Base-by-base conservation (phyloP, 2,888 invertebrate genomes). In the Sphaeridia pumilis region DNA sequence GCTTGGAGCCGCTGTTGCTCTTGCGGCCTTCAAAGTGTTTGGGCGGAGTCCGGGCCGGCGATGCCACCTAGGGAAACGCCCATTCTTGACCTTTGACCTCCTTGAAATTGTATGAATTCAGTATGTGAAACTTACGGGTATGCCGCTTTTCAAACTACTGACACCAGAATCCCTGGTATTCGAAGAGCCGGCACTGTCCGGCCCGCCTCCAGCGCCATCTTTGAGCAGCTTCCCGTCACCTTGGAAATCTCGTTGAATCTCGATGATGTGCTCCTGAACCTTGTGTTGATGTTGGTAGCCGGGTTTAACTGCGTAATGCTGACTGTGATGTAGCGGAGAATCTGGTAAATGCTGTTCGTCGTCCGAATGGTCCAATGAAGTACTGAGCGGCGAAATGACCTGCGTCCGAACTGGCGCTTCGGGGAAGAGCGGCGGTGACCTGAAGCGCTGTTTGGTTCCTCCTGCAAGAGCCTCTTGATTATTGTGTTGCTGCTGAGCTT, bases 121-220 rank as follows among this genome's bases (percentile, higher is more conserved):
- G 31, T 31, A 31, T 31, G 14, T 31, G 17, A 20, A 31, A 34
- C 25, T 51, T 51, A 51, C 51, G 45, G 51, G 45, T 51, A 46
- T 51, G 46, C 45, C 45, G 42, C 56, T 56, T 46, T 56, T 56
- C 45, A 56, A 41, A 35, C 52, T 53, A 49, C 63, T 63, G 48
- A 63, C 63, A 5, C 63, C 63, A 45, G 63, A 63, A 47, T 63
- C 63, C 43, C 63, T 48, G 24, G 62, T 60, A 26, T 54, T 47
- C 21, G 58, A 60, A 20, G 61, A 61, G 12, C 62, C 62, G 5
- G 62, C 62, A 49, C 58, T 58, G 48, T 61, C 61, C 17, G 57
- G 45, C 44, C 58, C 58, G 3, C 52, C 58, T 21, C 58, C 42
- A 22, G 36, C 38, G 12, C 42, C 48, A 28, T 53, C 53, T n/a